Percentiles rank a stretch among this genome's conserved stretches.
phyloP scores from a whole-genome alignment of 2,797 vertebrate genomes.

The Cichlasoma orientale region DNA sequence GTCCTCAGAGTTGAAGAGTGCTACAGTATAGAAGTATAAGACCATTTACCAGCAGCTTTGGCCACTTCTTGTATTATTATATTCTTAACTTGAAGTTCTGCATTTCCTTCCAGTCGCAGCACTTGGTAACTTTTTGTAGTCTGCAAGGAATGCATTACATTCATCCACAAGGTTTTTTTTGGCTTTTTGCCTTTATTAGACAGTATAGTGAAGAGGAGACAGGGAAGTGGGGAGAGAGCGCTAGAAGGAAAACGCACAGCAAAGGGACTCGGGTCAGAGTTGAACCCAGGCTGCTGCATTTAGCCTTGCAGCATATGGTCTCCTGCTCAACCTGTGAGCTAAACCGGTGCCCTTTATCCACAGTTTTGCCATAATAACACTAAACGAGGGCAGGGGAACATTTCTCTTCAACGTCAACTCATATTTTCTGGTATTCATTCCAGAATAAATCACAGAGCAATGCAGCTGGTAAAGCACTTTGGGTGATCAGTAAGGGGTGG shows the following conservation, averaged over 20 bases:
- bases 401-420: no score
- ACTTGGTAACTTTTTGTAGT: not conserved
- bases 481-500: not conserved
- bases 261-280: not conserved
- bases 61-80: not conserved
- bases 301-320: not conserved
- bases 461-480: not conserved
- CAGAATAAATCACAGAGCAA: accelerated
- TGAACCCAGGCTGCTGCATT: not conserved
- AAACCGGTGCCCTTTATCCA: no score
- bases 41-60: not conserved
- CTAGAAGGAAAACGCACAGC: not conserved
- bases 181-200: not conserved
- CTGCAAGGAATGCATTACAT: not conserved
- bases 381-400: no score
- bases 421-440: not conserved
- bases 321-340: not conserved
- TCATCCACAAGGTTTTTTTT: not conserved
- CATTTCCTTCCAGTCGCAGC: not conserved
- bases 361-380: no score
- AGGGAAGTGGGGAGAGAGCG: not conserved
- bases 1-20: not conserved
- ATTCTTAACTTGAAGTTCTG: not conserved
- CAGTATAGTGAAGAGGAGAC: not conserved
- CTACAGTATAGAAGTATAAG: not conserved